Evolutionary conservation across 2,888 invertebrate species (phyloP).

Genomic region (Smittia sp.): DNA sequence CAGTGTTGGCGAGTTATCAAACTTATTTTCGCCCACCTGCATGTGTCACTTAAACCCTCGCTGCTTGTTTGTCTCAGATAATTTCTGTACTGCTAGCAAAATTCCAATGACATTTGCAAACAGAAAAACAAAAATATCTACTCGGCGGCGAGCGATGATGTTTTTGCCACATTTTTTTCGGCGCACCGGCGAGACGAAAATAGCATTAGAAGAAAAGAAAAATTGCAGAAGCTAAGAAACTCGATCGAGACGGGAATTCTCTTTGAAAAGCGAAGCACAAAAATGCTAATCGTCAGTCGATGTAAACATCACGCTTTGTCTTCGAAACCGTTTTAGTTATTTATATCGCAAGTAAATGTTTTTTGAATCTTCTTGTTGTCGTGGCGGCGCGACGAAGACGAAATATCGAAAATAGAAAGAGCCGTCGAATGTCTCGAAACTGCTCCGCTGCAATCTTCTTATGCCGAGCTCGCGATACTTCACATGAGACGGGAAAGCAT

Average conservation of each 20-base stretch:
- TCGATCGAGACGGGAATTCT: not conserved
- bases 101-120: not conserved
- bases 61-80: not conserved
- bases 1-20: not conserved
- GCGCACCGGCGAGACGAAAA: not conserved
- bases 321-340: not conserved
- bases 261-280: not conserved
- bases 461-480: not conserved
- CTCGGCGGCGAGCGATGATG: not conserved
- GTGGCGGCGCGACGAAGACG: not conserved
- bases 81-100: not conserved
- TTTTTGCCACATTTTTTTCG: not conserved
- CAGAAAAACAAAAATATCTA: not conserved
- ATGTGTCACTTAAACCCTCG: not conserved
- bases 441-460: not conserved
- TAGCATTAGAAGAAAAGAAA: not conserved
- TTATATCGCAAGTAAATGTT: not conserved
- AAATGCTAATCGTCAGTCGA: slow-evolving; percentile 3
- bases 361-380: not conserved
- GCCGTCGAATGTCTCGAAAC: not conserved
- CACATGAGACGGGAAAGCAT: not conserved
- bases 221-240: not conserved
- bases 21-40: not conserved
- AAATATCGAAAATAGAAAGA: not conserved
- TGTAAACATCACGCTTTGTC: not conserved